phyloP scores from a whole-genome alignment of 1,140 invertebrate genomes.

The Rhopalosiphum maidis region DNA sequence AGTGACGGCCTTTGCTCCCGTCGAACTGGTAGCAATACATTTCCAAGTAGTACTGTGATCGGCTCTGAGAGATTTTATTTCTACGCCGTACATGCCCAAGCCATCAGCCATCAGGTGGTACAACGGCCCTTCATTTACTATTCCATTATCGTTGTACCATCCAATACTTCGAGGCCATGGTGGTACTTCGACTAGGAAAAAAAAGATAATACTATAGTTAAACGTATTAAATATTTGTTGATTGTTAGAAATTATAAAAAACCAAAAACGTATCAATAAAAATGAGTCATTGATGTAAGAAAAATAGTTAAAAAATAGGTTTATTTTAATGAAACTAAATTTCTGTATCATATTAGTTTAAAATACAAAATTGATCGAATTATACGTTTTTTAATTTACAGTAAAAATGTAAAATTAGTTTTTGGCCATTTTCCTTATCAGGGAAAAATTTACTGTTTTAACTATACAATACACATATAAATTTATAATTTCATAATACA shows the following conservation, averaged over 20 bases:
- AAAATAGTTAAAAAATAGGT: neutral
- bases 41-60: slow-evolving; percentile 88
- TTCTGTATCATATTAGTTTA: neutral
- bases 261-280: neutral
- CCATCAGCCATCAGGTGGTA: slow-evolving; percentile 81
- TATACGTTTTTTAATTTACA: neutral
- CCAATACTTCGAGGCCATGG: slow-evolving; percentile 79
- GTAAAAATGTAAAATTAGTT: neutral
- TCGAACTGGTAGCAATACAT: slow-evolving; percentile 76
- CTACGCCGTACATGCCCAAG: slow-evolving; percentile 77
- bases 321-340: neutral
- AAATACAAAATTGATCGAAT: neutral
- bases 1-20: slow-evolving; percentile 76
- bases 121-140: slow-evolving; percentile 69
- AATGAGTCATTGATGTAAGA: neutral
- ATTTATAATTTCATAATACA: neutral
- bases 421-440: neutral
- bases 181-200: slow-evolving; percentile 73
- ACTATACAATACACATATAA: neutral
- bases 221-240: neutral
- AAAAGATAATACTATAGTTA: neutral
- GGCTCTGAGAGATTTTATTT: slow-evolving; percentile 76
- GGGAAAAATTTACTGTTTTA: neutral
- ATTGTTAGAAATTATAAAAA: neutral
- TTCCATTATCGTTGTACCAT: slow-evolving; percentile 85